Evolutionary conservation across 2,113 vertebrate genomes (phyloP).

Genomic region (Puffinus mauretanicus): DNA sequence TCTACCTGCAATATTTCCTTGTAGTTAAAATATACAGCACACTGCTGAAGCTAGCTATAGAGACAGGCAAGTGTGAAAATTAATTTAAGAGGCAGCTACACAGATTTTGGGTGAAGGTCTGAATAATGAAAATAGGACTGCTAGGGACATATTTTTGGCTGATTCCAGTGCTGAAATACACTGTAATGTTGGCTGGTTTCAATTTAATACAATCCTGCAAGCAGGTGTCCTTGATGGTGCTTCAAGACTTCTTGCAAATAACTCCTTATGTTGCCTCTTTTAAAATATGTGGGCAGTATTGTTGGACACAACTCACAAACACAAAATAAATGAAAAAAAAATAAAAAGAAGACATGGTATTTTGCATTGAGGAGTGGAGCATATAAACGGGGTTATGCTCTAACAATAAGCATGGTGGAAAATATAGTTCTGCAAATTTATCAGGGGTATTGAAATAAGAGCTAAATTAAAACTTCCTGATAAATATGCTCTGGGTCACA

Average conservation of each 20-base stretch:
- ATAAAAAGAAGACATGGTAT: background rate
- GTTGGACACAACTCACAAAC: constrained; percentile 31
- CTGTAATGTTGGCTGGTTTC: constrained; percentile 54
- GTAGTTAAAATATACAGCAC: constrained; percentile 48
- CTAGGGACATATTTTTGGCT: constrained; percentile 69
- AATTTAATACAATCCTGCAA: constrained; percentile 56
- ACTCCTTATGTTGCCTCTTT: constrained; percentile 58
- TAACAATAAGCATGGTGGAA: background rate
- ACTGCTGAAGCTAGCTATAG: constrained; percentile 18
- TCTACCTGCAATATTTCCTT: constrained; percentile 51
- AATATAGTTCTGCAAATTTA: background rate
- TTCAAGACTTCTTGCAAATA: constrained; percentile 68
- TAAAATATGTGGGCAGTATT: constrained; percentile 61
- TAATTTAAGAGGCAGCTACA: constrained; percentile 57
- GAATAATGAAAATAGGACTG: constrained; percentile 67
- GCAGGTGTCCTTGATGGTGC: constrained; percentile 63
- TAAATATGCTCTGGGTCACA: background rate
- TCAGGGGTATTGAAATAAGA: background rate
- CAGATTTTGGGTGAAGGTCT: constrained; percentile 64
- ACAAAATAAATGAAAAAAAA: constrained; percentile 1
- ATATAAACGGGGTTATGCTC: background rate
- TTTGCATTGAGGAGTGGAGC: background rate
- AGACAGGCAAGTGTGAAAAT: constrained; percentile 65
- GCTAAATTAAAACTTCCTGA: background rate
- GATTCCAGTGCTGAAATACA: constrained; percentile 55